Evolutionary conservation across 2,113 vertebrate species (phyloP).

Genomic region (Platycercus adscitus): DNA sequence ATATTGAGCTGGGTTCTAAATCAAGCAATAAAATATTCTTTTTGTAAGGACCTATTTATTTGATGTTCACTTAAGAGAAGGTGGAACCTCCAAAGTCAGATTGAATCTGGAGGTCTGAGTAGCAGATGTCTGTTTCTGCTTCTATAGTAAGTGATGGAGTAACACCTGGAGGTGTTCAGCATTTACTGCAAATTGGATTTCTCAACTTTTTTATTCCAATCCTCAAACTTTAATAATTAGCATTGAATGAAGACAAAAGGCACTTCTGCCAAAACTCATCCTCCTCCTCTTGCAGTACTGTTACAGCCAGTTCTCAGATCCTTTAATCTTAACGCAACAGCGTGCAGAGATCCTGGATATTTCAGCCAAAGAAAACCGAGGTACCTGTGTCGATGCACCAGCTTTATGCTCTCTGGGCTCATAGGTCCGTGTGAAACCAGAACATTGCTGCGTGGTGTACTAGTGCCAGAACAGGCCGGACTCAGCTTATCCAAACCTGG

Average conservation of each 20-base stretch:
- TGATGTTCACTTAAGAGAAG: neutral
- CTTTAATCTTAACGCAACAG: neutral
- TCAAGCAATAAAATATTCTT: neutral
- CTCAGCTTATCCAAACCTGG: constrained; percentile 89
- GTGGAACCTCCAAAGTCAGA: neutral
- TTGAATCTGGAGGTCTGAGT: neutral
- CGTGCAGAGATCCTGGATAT: neutral
- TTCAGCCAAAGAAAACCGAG: neutral
- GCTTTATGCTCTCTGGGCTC: constrained; percentile 90
- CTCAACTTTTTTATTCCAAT: neutral
- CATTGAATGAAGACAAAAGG: neutral
- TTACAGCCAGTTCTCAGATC: neutral
- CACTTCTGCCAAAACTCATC: neutral
- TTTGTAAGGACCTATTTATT: neutral
- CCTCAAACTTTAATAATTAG: neutral
- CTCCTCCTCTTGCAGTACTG: neutral
- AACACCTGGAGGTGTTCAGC: neutral
- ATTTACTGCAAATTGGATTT: neutral
- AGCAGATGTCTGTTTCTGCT: neutral
- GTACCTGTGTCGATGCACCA: constrained; percentile 92
- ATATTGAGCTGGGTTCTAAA: neutral
- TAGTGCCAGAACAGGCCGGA: constrained; percentile 83
- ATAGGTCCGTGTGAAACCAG: constrained; percentile 86
- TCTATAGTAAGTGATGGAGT: neutral
- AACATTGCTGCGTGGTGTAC: constrained; percentile 86